Conservation (phyloP, 2,797 vertebrate genomes). For the Bufotes viridis region DNA sequence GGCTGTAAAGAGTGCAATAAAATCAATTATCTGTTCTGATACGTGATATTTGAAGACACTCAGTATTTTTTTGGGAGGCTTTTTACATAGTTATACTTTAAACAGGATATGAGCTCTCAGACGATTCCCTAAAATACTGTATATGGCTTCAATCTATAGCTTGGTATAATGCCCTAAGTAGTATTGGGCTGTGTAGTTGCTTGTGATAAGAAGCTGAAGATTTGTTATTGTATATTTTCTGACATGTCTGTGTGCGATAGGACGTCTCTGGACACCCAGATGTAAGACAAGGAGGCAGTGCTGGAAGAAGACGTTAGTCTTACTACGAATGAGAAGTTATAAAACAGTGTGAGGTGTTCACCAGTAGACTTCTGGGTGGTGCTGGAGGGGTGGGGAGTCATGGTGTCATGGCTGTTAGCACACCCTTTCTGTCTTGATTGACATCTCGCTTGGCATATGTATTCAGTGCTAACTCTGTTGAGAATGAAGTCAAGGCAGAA, state of each 20-base stretch:
- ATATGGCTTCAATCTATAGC: not conserved
- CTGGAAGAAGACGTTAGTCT: too few relatives aligned
- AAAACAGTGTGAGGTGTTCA: too few relatives aligned
- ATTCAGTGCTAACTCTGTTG: too few relatives aligned
- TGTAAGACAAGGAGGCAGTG: too few relatives aligned
- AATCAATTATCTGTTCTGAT: not conserved
- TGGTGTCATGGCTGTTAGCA: too few relatives aligned
- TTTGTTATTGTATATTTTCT: not conserved
- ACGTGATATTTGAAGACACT: not conserved
- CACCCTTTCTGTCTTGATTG: too few relatives aligned
- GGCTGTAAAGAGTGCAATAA: not conserved
- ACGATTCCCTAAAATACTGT: too few relatives aligned
- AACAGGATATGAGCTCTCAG: not conserved
- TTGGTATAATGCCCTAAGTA: not conserved
- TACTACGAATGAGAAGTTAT: too few relatives aligned
- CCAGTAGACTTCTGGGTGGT: too few relatives aligned
- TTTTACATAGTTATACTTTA: not conserved
- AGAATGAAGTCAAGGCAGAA: too few relatives aligned
- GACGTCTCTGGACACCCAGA: not conserved
- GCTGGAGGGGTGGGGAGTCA: too few relatives aligned
- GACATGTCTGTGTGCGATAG: not conserved
- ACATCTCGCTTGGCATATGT: too few relatives aligned
- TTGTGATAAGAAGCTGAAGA: not conserved
- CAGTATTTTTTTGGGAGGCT: not conserved
- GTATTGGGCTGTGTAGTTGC: not conserved